Evolutionary conservation across 2,888 invertebrate genomes (phyloP).

Genomic region (Dinocampus coccinellae): DNA sequence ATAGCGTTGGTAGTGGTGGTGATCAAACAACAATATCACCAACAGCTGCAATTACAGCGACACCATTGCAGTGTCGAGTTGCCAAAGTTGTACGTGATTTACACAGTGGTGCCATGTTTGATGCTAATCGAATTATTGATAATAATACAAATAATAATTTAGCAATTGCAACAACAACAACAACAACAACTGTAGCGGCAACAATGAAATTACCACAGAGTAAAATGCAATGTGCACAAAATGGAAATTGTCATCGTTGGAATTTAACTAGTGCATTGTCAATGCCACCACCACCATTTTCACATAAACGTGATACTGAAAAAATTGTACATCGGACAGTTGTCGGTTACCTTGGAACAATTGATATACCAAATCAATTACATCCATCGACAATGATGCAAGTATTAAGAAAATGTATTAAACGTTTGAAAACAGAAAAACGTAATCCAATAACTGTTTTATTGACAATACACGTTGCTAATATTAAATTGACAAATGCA

Average conservation of each 20-base stretch:
- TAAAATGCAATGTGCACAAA: constrained; percentile 58
- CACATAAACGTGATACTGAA: constrained; percentile 63
- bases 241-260: constrained; percentile 64
- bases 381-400: constrained; percentile 80
- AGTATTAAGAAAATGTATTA: constrained; percentile 87
- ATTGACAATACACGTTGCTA: constrained; percentile 86
- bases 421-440: constrained; percentile 89
- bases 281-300: constrained; percentile 65
- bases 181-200: not conserved
- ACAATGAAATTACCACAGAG: constrained; percentile 42
- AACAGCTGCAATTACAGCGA: not conserved
- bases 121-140: constrained; percentile 50
- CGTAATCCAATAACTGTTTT: constrained; percentile 87
- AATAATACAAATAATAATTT: not conserved
- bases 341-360: constrained; percentile 95
- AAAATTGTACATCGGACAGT: constrained; percentile 84
- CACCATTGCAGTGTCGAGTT: constrained; percentile 66
- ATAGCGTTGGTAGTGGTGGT: constrained; percentile 27
- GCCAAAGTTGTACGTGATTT: constrained; percentile 72
- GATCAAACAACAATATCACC: not conserved
- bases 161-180: not conserved
- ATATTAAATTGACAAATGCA: constrained; percentile 83
- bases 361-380: constrained; percentile 92
- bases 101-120: constrained; percentile 71
- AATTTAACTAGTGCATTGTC: constrained; percentile 66